Evolutionary conservation across 1,140 invertebrate genomes (phyloP).

Genomic region (Nixonia krombeini): DNA sequence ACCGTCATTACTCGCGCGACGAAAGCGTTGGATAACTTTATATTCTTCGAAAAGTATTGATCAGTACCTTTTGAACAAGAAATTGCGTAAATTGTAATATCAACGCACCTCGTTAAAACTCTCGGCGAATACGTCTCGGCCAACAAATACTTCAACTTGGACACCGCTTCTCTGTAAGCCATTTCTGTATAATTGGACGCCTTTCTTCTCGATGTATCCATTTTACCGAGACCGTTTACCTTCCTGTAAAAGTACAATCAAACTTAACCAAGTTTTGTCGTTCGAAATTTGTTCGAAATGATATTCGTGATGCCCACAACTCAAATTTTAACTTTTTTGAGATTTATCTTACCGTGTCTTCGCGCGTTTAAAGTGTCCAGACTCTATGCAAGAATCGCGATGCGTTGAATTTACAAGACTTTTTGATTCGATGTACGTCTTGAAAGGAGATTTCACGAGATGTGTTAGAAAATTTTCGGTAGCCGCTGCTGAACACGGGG

Average conservation of each 20-base stretch:
- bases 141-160: conserved; percentile 81
- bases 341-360: conserved; percentile 51
- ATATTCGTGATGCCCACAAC: too few species aligned
- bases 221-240: conserved; percentile 52
- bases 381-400: conserved; percentile 21
- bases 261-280: conserved; percentile 1
- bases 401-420: conserved; percentile 19
- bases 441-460: conserved; percentile 22
- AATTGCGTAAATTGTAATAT: background rate
- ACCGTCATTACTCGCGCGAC: too few species aligned
- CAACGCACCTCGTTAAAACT: conserved; percentile 55
- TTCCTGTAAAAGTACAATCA: conserved; percentile 47
- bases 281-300: too few species aligned
- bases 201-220: conserved; percentile 63
- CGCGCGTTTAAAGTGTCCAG: conserved; percentile 47
- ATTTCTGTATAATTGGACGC: conserved; percentile 84
- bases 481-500: conserved; percentile 20
- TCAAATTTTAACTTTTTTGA: conserved; percentile 1
- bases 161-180: conserved; percentile 85
- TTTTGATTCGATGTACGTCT: conserved; percentile 33
- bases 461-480: conserved; percentile 19
- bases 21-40: too few species aligned
- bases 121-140: conserved; percentile 81
- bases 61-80: too few species aligned
- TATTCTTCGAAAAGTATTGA: background rate